Percentiles rank a stretch among this genome's conserved stretches.
phyloP scores from a whole-genome alignment of 2,888 invertebrate species.

The Polyommatus iphigenia region DNA sequence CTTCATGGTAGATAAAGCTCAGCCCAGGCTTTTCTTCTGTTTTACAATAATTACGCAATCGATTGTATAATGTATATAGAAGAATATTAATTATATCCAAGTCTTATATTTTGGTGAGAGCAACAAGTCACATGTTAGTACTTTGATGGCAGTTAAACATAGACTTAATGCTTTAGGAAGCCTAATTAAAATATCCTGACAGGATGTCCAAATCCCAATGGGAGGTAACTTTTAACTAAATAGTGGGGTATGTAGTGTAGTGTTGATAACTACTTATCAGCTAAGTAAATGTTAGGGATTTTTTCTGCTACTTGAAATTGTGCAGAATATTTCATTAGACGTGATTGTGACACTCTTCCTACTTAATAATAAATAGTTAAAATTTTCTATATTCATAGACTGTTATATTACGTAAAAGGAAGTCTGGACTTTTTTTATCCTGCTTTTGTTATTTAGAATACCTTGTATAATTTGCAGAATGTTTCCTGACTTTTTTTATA shows the following conservation, averaged over 20 bases:
- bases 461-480: constrained; percentile 5
- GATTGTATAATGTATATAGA: not conserved
- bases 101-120: not conserved
- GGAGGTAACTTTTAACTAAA: not conserved
- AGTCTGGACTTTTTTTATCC: not conserved
- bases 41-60: not conserved
- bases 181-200: not conserved
- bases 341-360: not conserved
- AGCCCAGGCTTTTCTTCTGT: not conserved
- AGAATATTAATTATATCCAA: not conserved
- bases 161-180: not conserved
- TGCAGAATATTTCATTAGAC: not conserved
- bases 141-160: not conserved
- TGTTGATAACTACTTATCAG: not conserved
- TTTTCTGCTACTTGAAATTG: not conserved
- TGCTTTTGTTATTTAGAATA: constrained; percentile 9
- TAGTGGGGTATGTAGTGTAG: not conserved
- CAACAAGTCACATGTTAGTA: not conserved
- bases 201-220: not conserved
- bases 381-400: not conserved
- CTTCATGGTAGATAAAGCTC: not conserved
- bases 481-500: not conserved
- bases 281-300: not conserved
- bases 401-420: not conserved
- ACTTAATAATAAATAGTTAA: not conserved